Conservation (phyloP, 2,113 vertebrate genomes). For the Pongo pygmaeus region DNA sequence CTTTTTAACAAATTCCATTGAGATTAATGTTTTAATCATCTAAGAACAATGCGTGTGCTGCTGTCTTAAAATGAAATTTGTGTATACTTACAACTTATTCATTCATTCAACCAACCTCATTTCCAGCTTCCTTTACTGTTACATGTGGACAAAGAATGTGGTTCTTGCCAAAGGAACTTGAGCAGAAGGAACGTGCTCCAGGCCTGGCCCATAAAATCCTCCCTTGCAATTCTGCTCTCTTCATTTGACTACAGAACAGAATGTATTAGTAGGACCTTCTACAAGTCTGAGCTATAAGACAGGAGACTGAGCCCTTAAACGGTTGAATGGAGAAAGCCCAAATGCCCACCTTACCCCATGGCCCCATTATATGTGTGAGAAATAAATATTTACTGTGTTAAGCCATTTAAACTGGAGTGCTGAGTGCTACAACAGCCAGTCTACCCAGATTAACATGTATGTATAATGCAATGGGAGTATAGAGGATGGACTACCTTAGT, state of each 20-base stretch:
- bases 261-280: background rate
- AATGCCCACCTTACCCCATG: background rate
- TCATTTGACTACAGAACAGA: conserved; percentile 17
- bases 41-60: background rate
- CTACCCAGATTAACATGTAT: background rate
- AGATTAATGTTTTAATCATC: background rate
- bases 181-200: background rate
- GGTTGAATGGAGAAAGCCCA: background rate
- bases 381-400: background rate
- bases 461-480: background rate
- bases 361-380: background rate
- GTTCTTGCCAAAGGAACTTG: background rate
- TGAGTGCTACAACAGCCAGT: background rate
- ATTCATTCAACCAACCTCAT: background rate
- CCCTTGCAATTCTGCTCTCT: background rate
- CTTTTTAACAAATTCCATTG: conserved; percentile 19
- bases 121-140: conserved; percentile 9
- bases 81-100: background rate
- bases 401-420: background rate
- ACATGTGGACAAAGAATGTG: background rate
- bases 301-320: background rate
- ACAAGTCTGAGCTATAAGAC: background rate
- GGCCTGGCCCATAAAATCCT: background rate
- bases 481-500: background rate
- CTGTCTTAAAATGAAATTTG: background rate